Base-by-base conservation (phyloP, 2,797 vertebrate species). In the Vultur gryphus region DNA sequence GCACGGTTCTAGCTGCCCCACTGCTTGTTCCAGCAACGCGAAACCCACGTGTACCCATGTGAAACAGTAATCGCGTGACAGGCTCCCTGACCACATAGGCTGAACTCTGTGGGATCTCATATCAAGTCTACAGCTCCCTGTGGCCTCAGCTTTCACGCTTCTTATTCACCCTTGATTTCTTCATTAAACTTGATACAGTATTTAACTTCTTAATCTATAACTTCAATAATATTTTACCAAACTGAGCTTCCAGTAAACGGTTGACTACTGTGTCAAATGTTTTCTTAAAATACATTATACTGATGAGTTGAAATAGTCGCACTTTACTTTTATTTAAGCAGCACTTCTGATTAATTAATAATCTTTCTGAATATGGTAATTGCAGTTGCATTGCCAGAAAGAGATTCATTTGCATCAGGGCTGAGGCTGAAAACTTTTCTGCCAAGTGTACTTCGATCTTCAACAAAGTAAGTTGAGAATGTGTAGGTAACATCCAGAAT, bases 331-430 rank as follows among this genome's bases (percentile, higher is more conserved):
- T 65, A 78, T 55, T 84, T 70, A 93, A 77, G 76, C 49, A 69
- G 37, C 13, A 4, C 58, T 87, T 89, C 72, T 94, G 48, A 87
- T 90, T 94, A 95, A 95, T 96, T 87, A 79, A 66, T 91, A 59
- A 79, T 59, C 31, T 69, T 65, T 78, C 10, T 90, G 73, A 94
- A 90, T 94, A 87, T 94, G 80, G 80, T 95, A 95, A 95, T 91
- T 78, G 61, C 75, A 75, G 58, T 67, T 14, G 17, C 90, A 20
- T 72, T 82, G 66, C 87, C 61, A 88, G 72, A 51, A 80, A 46
- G n/a, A 51, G 16, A 33, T 59, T 84, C 10, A 82, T 89, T 96
- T 96, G 66, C 87, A 89, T 79, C 6, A 25, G 19, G 59, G 55
- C 39, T 9, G 4, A 89, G 87, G 84, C 55, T 72, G 51, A 76